A percentile compares a stretch with the other conserved stretches of the same genome.
Evolutionary conservation across 2,888 invertebrate species (phyloP).

Genomic region (Xestia xanthographa): DNA sequence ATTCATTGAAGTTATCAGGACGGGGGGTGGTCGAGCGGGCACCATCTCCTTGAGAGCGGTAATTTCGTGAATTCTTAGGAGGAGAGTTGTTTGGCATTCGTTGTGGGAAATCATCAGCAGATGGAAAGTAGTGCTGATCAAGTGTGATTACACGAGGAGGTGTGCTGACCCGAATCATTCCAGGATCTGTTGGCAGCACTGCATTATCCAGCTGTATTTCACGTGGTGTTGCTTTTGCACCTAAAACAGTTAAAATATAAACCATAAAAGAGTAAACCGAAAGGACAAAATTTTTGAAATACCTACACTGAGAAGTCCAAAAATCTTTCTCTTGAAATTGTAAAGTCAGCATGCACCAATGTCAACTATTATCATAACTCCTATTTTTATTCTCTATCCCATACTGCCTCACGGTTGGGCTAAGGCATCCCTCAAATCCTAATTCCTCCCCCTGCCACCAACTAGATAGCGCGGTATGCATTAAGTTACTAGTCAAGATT

Average conservation of each 20-base stretch:
- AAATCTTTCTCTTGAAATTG: neutral
- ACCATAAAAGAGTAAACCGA: neutral
- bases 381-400: neutral
- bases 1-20: constrained; percentile 85
- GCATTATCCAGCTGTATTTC: constrained; percentile 97
- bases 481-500: neutral
- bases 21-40: constrained; percentile 82
- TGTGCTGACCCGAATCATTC: constrained; percentile 95
- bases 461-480: neutral
- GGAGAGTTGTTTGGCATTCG: constrained; percentile 81
- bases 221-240: constrained; percentile 95
- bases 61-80: constrained; percentile 79
- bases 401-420: neutral
- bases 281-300: no score
- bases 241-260: constrained; percentile 78
- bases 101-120: constrained; percentile 90
- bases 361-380: neutral
- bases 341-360: no score
- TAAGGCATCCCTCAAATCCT: neutral
- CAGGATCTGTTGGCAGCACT: constrained; percentile 93
- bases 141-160: constrained; percentile 97
- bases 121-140: constrained; percentile 95
- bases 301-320: no score
- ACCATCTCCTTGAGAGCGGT: constrained; percentile 85
- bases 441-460: neutral